Base-by-base conservation (phyloP, 1,140 invertebrate genomes). In the Globodera ellingtonae region DNA sequence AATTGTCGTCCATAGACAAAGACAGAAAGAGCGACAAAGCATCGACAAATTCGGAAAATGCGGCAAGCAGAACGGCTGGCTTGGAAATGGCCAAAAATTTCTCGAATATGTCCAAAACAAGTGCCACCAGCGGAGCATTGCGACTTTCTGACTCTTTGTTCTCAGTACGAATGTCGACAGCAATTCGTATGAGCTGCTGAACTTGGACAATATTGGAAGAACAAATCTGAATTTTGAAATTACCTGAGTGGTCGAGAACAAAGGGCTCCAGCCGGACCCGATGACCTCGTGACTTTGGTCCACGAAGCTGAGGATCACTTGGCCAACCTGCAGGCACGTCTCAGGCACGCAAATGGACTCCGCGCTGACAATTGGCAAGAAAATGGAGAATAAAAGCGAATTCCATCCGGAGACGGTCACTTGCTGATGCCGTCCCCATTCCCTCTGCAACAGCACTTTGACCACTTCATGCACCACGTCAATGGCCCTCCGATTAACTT, bases 401-500 rank as follows among this genome's bases (percentile, higher is more conserved):
- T 77, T 77, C 75, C 75, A 77, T 46, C 75, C 75, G 9, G 35
- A 18, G 48, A 77, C 6, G 6, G 35, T 48, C 65, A 67, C 9
- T 69, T 50, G 47, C 10, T 75, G 50, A 6, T 18, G 56, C 56
- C 65, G 47, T 44, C 21, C 74, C 62, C 73, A 67, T 3, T 76
- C 67, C 44, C 18, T 7, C 21, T 24, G 59, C 44, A 76, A 21
- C 47, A 76, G 21, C 21, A 9, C 47, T 62, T 77, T 77, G 48
- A 77, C 24, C 18, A 67, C 69, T 67, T 77, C 62, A 8, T 77
- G 59, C 21, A 77, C 6, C 6, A 9, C 7, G 21, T 77, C 75
- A n/a, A 77, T 35, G 65, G 75, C 24, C 65, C 59, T 65, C n/a
- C 75, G 75, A 77, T 67, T 77, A 21, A 77, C 47, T 67, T 70